phyloP scores from a whole-genome alignment of 2,888 invertebrate species.

The Eurytoma californica region DNA sequence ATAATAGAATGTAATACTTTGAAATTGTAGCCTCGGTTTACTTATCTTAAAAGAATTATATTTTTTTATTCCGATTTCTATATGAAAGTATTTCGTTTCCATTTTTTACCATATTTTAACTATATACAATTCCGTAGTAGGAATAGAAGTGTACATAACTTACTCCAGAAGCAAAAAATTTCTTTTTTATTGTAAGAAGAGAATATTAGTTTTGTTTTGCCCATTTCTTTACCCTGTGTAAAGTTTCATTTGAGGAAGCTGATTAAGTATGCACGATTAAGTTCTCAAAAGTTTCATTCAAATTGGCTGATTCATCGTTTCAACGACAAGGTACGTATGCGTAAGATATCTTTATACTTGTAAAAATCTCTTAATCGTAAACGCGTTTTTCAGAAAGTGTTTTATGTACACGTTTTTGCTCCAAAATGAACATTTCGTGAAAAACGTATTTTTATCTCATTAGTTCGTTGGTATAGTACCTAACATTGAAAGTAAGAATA shows the following conservation, averaged over 20 bases:
- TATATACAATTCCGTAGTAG: background rate
- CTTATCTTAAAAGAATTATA: too few species aligned
- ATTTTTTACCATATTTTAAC: too few species aligned
- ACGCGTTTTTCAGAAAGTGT: background rate
- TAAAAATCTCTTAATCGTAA: background rate
- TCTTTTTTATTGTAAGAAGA: constrained; percentile 1
- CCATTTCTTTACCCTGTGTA: constrained; percentile 2
- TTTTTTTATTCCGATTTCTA: too few species aligned
- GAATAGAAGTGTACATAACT: constrained; percentile 33
- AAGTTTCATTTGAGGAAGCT: constrained; percentile 28
- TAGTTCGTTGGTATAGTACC: too few species aligned
- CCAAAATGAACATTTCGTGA: too few species aligned
- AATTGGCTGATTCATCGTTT: constrained; percentile 9
- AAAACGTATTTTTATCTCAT: too few species aligned
- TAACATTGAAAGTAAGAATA: too few species aligned
- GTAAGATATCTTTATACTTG: constrained; percentile 4
- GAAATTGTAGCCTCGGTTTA: too few species aligned
- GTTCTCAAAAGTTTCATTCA: constrained; percentile 13
- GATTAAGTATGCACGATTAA: constrained; percentile 47
- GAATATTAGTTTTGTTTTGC: constrained; percentile 15
- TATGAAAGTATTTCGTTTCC: too few species aligned
- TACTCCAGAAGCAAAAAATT: too few species aligned
- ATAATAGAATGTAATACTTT: too few species aligned
- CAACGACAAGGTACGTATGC: constrained; percentile 49
- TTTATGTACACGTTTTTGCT: background rate